Evolutionary conservation across 2,113 vertebrate species (phyloP).

Genomic region (Poeciliopsis retropinna): DNA sequence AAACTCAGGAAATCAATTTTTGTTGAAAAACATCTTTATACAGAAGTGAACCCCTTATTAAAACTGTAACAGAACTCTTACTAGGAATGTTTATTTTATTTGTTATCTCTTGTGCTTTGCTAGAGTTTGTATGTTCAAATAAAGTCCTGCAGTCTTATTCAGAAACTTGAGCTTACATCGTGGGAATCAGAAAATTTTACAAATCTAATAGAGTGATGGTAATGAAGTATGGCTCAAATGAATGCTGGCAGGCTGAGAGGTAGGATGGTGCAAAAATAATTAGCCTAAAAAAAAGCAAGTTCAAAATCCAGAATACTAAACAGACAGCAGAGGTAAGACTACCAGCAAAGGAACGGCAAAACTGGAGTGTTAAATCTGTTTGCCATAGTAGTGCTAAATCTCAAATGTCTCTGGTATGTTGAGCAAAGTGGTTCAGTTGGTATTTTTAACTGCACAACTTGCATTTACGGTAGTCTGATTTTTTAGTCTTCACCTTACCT

Average conservation of each 20-base stretch:
- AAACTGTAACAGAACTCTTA: no score
- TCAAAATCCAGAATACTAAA: background rate
- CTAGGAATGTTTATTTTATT: no score
- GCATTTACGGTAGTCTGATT: no score
- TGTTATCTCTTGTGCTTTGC: no score
- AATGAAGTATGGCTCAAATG: background rate
- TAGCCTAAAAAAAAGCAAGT: background rate
- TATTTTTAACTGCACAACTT: background rate
- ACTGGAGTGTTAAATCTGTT: background rate
- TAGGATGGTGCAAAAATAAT: background rate
- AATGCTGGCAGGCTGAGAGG: background rate
- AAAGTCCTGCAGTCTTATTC: no score
- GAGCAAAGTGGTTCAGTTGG: background rate
- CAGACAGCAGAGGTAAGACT: background rate
- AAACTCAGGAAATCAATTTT: no score
- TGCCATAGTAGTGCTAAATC: background rate
- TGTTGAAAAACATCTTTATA: no score
- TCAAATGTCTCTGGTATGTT: background rate
- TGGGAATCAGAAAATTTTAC: no score
- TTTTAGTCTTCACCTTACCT: background rate
- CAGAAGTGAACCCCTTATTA: no score
- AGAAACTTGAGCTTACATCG: no score
- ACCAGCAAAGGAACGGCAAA: background rate
- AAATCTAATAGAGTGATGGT: background rate
- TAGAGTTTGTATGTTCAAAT: no score